phyloP scores from a whole-genome alignment of 2,888 invertebrate genomes.

The Amphipyra berbera region DNA sequence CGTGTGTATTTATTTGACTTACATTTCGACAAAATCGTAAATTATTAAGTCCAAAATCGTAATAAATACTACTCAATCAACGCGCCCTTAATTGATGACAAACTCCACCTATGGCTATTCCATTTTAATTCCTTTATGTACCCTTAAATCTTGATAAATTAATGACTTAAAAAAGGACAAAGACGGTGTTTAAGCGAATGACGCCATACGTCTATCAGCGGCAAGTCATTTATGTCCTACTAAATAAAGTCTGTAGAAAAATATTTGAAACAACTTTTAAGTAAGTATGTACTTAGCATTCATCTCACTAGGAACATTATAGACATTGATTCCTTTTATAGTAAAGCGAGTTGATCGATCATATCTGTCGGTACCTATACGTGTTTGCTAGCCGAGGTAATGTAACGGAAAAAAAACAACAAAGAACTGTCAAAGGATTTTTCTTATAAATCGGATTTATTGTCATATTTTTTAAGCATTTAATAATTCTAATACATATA shows the following conservation, averaged over 20 bases:
- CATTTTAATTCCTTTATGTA: constrained; percentile 15
- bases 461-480: neutral
- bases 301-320: constrained; percentile 32
- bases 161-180: constrained; percentile 26
- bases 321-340: constrained; percentile 47
- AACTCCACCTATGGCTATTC: neutral
- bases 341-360: constrained; percentile 30
- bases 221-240: constrained; percentile 23
- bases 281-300: constrained; percentile 41
- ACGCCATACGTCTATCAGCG: constrained; percentile 15
- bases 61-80: constrained; percentile 20
- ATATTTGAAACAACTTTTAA: constrained; percentile 34
- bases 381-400: neutral
- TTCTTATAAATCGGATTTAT: no score
- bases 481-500: no score
- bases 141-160: constrained; percentile 6
- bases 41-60: constrained; percentile 2
- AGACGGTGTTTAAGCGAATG: constrained; percentile 15
- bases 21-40: constrained; percentile 6
- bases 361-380: constrained; percentile 22
- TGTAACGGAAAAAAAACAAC: neutral
- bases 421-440: neutral
- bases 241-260: constrained; percentile 30
- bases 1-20: neutral
- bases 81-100: constrained; percentile 19